A percentile compares a stretch with the other conserved stretches of the same genome.
Evolutionary conservation across 2,113 vertebrate species (phyloP).

Genomic region (Prionailurus bengalensis): DNA sequence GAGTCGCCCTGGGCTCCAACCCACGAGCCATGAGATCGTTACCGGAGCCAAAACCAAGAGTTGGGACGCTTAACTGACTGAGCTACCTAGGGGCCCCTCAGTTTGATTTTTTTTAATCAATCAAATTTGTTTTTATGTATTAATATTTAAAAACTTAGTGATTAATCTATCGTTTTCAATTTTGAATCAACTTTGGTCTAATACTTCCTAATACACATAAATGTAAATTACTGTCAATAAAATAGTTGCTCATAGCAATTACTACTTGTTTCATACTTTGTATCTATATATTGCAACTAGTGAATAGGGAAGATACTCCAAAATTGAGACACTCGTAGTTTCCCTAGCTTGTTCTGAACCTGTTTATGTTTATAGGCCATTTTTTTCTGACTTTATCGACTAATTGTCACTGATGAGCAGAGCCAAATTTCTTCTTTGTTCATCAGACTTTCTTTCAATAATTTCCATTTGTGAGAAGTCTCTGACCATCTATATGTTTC

Average conservation of each 20-base stretch:
- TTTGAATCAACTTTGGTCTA: conserved; percentile 48
- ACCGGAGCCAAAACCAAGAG: no score
- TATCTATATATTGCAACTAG: background rate
- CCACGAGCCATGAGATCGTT: no score
- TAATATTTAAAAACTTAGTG: background rate
- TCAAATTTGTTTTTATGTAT: conserved; percentile 15
- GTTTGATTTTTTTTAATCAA: background rate
- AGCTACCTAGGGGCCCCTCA: no score
- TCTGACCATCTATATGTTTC: background rate
- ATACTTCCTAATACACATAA: conserved; percentile 20
- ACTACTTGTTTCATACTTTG: conserved; percentile 9
- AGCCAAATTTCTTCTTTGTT: conserved; percentile 17
- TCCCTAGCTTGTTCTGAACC: background rate
- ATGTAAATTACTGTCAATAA: background rate
- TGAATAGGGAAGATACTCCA: background rate
- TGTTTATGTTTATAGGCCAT: background rate
- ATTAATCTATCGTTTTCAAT: background rate
- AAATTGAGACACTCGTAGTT: background rate
- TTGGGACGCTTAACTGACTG: no score
- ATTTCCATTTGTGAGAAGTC: conserved; percentile 28
- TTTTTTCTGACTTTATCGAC: background rate
- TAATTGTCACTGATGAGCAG: background rate
- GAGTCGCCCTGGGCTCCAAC: no score
- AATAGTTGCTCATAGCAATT: background rate
- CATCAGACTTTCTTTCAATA: background rate